Conservation (phyloP, 1,140 invertebrate genomes). For the Coptotermes formosanus region DNA sequence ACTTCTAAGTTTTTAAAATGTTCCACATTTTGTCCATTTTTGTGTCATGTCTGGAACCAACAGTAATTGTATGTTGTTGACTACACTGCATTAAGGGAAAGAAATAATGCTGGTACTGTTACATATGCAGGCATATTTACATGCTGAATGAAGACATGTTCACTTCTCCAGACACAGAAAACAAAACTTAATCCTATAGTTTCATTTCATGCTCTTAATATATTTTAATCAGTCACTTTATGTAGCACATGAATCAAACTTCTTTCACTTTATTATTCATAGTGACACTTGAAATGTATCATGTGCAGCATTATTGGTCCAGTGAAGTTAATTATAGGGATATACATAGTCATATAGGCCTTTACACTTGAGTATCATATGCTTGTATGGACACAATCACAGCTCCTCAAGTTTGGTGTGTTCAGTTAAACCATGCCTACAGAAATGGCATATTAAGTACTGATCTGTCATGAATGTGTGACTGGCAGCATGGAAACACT, state of each 20-base stretch:
- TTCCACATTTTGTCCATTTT: background rate
- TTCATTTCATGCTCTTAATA: background rate
- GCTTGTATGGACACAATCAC: background rate
- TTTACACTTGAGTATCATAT: slow-evolving; percentile 6
- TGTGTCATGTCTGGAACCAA: background rate
- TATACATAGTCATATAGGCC: background rate
- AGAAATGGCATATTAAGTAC: slow-evolving; percentile 2
- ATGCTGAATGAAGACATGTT: background rate
- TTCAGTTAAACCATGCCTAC: background rate
- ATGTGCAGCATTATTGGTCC: background rate
- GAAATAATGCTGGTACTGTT: background rate
- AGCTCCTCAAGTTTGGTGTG: background rate
- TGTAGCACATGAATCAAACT: background rate
- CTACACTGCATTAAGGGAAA: background rate
- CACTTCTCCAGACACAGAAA: background rate
- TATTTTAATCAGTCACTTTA: background rate
- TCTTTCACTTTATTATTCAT: background rate
- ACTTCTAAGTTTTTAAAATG: background rate
- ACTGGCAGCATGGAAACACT: background rate
- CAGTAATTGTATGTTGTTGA: background rate
- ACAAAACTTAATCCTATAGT: background rate
- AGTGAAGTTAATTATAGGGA: background rate
- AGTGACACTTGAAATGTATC: background rate
- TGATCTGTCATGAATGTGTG: background rate
- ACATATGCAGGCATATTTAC: background rate